Base-by-base conservation (phyloP, 2,797 vertebrate species). In the Mico argentatus region DNA sequence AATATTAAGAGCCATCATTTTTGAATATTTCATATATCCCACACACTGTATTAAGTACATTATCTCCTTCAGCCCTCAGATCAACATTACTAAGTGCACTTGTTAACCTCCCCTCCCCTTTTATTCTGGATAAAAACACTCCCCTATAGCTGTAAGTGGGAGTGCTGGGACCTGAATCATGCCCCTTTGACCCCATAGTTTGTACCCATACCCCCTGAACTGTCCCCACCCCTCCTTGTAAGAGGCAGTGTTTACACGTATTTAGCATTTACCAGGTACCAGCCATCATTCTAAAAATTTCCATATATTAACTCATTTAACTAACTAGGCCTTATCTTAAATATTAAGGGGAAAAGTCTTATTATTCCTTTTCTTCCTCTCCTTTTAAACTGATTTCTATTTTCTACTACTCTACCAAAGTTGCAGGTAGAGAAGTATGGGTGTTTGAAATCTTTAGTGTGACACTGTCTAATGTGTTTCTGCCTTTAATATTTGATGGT, bases 141-240 rank as follows among this genome's bases (percentile, higher is more conserved):
- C 9, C 17, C 41, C 22, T 24, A 0, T 46, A 73, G 76, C 50
- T 46, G 1, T 59, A 36, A 76, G 44, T 27, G 19, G 22, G 73
- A 33, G 22, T 55, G 7, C 46, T 3, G 41, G 39, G 27, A 20
- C 41, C 57, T 5, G 19, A 8, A 14, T 20, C 33, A 33, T 33
- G 39, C 13, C n/a, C 1, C 14, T 7, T 2, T 2, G 5, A 15
- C 15, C 48, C 10, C 0, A 1, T 11, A 41, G 27, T 41, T 61
- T 76, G 14, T 36, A 1, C 17, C 30, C 9, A 4, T 1, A 14
- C 22, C 9, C 22, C 1, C 4, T 13, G 12, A 85, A 36, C 30
- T 15, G 4, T 36, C 26, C 26, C 48, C 0, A 9, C 2, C 27
- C 39, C 30, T 64, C 5, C 80, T 39, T 33, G 2, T 0, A 67